These are phyloP conservation scores for Lepidocyrtoides sp. DNA, from an alignment of 2,888 invertebrate species.

Conservation along the genomic window DNA sequence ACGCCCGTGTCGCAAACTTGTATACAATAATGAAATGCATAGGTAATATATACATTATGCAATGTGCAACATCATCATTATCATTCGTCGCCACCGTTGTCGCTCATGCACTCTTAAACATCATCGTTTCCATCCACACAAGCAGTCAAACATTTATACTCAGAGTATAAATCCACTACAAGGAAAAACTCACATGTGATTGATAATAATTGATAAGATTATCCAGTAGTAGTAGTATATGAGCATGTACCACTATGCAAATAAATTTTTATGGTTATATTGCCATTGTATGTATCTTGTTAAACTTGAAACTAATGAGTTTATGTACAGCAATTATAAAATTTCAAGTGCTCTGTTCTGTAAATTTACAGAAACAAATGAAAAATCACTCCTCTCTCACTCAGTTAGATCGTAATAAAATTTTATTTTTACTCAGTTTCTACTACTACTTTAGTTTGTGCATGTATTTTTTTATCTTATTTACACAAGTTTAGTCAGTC, in stretches of 20 bases:
- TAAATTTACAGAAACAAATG: neutral
- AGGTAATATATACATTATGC: neutral
- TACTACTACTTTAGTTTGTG: neutral
- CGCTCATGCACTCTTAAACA: neutral
- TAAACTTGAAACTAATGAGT: slow-evolving; percentile 27
- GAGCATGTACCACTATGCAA: no score
- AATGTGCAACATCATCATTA: slow-evolving; percentile 41
- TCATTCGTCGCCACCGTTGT: neutral
- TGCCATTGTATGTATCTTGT: slow-evolving; percentile 8
- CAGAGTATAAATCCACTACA: neutral
- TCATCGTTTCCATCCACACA: neutral
- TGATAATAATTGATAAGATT: no score
- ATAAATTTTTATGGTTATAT: no score
- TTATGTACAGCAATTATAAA: slow-evolving; percentile 21
- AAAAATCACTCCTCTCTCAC: slow-evolving; percentile 1
- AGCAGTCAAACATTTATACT: neutral
- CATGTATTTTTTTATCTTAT: neutral
- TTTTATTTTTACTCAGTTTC: neutral
- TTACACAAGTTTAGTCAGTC: no score
- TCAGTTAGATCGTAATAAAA: neutral
- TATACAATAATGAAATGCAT: slow-evolving; percentile 9
- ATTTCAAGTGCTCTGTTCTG: neutral
- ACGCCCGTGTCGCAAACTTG: neutral
- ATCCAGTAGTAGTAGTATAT: no score
- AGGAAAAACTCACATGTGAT: neutral